These are phyloP conservation scores for Drosophila sucinea DNA, from an alignment of 1,140 invertebrate genomes.

Conservation along the genomic window DNA sequence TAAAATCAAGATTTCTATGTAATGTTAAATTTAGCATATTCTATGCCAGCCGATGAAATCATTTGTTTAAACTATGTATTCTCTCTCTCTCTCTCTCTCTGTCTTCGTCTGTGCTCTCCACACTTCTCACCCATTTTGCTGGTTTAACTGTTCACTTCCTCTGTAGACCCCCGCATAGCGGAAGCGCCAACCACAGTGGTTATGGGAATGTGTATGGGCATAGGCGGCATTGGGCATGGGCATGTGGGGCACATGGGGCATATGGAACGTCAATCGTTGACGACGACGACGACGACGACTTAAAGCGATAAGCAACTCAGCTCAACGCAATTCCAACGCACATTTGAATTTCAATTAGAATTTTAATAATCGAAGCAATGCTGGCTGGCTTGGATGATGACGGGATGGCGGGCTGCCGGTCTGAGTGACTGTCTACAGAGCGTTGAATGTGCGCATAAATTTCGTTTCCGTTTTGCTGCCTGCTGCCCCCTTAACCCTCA, in stretches of 20 bases:
- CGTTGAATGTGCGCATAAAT: conserved; percentile 71
- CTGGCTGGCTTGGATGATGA: conserved; percentile 1
- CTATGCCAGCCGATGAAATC: conserved; percentile 6
- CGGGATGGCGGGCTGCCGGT: no score
- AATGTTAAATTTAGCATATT: conserved; percentile 6
- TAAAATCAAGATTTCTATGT: neutral
- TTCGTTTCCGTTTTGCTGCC: conserved; percentile 52
- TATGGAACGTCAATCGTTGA: conserved; percentile 44
- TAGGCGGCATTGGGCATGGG: conserved; percentile 19
- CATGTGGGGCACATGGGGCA: conserved; percentile 36
- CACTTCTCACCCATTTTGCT: conserved; percentile 23
- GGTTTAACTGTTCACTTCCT: conserved; percentile 78
- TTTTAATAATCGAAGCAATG: conserved; percentile 76
- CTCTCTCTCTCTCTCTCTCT: neutral
- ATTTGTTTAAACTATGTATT: neutral
- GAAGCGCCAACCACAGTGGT: conserved; percentile 46
- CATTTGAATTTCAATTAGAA: conserved; percentile 81
- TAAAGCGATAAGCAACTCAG: conserved; percentile 69
- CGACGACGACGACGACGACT: conserved; percentile 50
- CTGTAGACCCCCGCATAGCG: conserved; percentile 64
- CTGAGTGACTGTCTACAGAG: neutral
- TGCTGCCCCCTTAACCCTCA: neutral
- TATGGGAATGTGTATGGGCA: conserved; percentile 18
- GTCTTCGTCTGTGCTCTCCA: conserved; percentile 1
- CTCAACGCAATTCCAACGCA: conserved; percentile 56